Evolutionary conservation across 2,888 invertebrate genomes (phyloP).

Genomic region (Hofmannophila pseudospretella): DNA sequence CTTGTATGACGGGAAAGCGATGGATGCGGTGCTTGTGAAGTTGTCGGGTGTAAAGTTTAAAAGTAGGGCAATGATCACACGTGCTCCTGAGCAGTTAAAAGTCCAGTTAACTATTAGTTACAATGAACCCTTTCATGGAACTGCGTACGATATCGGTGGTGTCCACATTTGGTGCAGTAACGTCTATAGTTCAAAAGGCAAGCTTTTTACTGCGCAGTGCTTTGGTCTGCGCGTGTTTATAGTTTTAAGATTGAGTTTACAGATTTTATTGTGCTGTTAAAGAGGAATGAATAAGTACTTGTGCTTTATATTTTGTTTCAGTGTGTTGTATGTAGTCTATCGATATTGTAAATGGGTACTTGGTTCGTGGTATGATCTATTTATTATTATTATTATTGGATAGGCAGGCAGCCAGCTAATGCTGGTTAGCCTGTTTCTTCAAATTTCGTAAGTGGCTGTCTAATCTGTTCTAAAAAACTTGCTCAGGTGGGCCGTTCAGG

Average conservation of each 20-base stretch:
- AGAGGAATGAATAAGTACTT: background rate
- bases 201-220: constrained; percentile 14
- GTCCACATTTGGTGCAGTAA: constrained; percentile 18
- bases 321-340: too few species aligned
- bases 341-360: too few species aligned
- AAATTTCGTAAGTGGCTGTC: too few species aligned
- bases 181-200: constrained; percentile 15
- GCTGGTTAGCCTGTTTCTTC: too few species aligned
- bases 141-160: constrained; percentile 18
- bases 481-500: too few species aligned
- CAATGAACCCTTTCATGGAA: constrained; percentile 28
- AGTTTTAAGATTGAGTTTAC: constrained; percentile 2
- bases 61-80: constrained; percentile 16
- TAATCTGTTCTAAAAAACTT: too few species aligned
- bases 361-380: too few species aligned
- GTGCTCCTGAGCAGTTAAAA: constrained; percentile 12
- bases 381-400: too few species aligned
- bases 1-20: background rate
- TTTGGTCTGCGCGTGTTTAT: constrained; percentile 3
- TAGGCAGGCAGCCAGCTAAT: too few species aligned
- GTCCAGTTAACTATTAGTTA: constrained; percentile 13
- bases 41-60: constrained; percentile 4
- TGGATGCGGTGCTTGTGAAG: background rate
- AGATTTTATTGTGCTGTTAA: constrained; percentile 1
- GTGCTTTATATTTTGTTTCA: too few species aligned